A percentile compares a stretch with the other conserved stretches of the same genome.
These are phyloP conservation scores for Pherbina coryleti DNA, from an alignment of 2,888 invertebrate species.

Conservation along the genomic window DNA sequence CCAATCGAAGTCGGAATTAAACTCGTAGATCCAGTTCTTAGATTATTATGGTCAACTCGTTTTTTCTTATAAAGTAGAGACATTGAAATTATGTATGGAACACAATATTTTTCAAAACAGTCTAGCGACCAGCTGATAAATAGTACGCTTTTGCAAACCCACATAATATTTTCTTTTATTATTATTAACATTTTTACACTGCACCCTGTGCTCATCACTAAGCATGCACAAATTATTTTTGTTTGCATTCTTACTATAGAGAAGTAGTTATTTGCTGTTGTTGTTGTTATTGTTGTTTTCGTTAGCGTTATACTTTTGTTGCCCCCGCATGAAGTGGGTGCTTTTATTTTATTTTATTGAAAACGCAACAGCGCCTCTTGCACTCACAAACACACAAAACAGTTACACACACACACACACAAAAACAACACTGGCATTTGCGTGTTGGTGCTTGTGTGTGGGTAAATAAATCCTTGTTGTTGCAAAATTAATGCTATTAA, in stretches of 20 bases:
- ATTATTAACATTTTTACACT: too few relatives aligned
- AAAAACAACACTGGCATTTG: neutral
- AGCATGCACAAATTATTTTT: neutral
- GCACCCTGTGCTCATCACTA: constrained; percentile 1
- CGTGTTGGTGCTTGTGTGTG: neutral
- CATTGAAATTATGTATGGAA: too few relatives aligned
- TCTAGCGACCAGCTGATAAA: too few relatives aligned
- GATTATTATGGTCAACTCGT: too few relatives aligned
- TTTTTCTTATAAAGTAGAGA: too few relatives aligned
- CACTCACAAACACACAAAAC: neutral
- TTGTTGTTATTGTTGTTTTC: neutral
- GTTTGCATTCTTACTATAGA: neutral
- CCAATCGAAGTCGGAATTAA: too few relatives aligned
- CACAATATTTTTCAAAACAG: too few relatives aligned
- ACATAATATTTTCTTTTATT: too few relatives aligned
- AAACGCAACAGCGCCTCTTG: neutral
- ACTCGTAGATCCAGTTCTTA: too few relatives aligned
- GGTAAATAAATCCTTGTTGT: constrained; percentile 31
- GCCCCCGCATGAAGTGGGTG: neutral
- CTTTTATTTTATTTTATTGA: neutral
- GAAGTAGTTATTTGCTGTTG: neutral
- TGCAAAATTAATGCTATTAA: constrained; percentile 28
- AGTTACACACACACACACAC: neutral
- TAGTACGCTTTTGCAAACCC: too few relatives aligned
- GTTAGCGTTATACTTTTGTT: neutral